These are phyloP conservation scores for Drosophila fungiperda DNA, from an alignment of 2,888 invertebrate genomes.

Conservation along the genomic window DNA sequence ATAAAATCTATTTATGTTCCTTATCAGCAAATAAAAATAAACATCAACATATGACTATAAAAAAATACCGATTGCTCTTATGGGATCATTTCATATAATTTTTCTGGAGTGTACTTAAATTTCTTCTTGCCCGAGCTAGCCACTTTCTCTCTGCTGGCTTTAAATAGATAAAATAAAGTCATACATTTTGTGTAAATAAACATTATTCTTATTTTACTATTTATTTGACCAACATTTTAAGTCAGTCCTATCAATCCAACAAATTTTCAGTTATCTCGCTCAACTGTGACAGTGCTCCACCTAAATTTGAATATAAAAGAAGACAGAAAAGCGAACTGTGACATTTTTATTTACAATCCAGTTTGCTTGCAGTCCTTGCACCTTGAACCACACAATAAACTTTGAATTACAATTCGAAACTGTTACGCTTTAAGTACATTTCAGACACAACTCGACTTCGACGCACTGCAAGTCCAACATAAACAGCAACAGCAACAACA, in stretches of 20 bases:
- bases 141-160: background rate
- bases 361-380: constrained; percentile 4
- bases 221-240: background rate
- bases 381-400: constrained; percentile 26
- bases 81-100: background rate
- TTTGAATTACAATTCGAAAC: constrained; percentile 48
- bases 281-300: too few relatives aligned
- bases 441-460: constrained; percentile 12
- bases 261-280: background rate
- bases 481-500: background rate
- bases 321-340: background rate
- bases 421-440: constrained; percentile 56
- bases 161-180: background rate
- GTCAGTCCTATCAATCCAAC: background rate
- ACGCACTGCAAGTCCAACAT: background rate
- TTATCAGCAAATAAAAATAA: background rate
- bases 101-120: accelerated
- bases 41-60: background rate
- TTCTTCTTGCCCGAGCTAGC: background rate
- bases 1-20: background rate
- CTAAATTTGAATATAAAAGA: constrained; percentile 2
- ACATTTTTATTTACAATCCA: constrained; percentile 6
- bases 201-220: background rate
- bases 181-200: background rate
- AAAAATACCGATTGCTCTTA: background rate